Evolutionary conservation across 2,888 invertebrate genomes (phyloP).

Genomic region (Odontocerum albicorne): DNA sequence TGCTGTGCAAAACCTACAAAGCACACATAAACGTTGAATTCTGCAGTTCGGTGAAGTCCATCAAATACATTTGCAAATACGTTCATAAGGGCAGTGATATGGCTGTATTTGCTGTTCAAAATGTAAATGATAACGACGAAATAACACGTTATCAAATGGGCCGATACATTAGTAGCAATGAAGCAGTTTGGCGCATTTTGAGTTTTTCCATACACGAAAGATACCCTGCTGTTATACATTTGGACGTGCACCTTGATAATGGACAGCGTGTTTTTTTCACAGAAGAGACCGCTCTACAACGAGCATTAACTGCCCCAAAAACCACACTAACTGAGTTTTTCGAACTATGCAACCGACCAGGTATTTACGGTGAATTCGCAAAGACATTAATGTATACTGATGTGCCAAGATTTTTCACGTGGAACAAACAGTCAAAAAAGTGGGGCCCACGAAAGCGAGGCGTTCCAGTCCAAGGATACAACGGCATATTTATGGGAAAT

Average conservation of each 20-base stretch:
- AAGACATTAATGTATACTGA: constrained; percentile 8
- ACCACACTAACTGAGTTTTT: constrained; percentile 11
- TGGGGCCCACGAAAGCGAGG: not conserved
- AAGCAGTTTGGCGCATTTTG: constrained; percentile 4
- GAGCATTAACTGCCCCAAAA: constrained; percentile 4
- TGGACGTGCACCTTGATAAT: constrained; percentile 5
- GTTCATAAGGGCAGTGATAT: too few species aligned
- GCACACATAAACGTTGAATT: constrained; percentile 43
- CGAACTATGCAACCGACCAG: not conserved
- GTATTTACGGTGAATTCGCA: not conserved
- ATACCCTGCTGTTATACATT: constrained; percentile 5
- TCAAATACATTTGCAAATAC: too few species aligned
- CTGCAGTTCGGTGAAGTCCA: too few species aligned
- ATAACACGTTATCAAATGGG: constrained; percentile 3
- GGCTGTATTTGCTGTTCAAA: too few species aligned
- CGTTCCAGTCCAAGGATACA: not conserved
- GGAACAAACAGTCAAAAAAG: constrained; percentile 1
- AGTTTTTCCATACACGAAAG: not conserved
- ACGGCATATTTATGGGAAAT: not conserved
- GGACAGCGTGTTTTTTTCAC: constrained; percentile 10
- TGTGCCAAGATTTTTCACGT: not conserved
- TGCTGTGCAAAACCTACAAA: constrained; percentile 37
- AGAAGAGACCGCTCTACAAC: not conserved
- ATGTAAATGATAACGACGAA: too few species aligned
- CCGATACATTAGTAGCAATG: constrained; percentile 12